Evolutionary conservation across 2,888 invertebrate species (phyloP).

Genomic region (Troides helena): DNA sequence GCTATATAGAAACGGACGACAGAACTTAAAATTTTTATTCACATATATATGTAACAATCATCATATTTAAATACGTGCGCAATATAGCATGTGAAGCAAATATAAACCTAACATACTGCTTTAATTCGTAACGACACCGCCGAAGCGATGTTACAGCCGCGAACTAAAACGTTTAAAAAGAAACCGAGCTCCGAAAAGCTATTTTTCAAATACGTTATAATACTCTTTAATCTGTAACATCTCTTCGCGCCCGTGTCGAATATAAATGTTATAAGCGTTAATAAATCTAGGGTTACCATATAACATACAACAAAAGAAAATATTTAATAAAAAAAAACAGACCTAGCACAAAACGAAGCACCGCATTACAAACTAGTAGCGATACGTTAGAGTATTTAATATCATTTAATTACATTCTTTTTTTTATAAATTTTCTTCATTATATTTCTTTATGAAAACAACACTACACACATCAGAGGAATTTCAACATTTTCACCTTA

Average conservation of each 20-base stretch:
- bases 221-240: slow-evolving; percentile 20
- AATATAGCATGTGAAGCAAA: slow-evolving; percentile 16
- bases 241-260: slow-evolving; percentile 37
- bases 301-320: slow-evolving; percentile 55
- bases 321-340: slow-evolving; percentile 34
- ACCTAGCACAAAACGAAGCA: slow-evolving; percentile 56
- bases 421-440: slow-evolving; percentile 61
- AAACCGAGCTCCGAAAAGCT: background rate
- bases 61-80: slow-evolving; percentile 3
- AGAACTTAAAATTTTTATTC: slow-evolving; percentile 8
- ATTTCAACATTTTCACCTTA: slow-evolving; percentile 70
- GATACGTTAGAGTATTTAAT: slow-evolving; percentile 42
- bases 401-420: slow-evolving; percentile 49
- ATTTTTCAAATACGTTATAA: slow-evolving; percentile 1
- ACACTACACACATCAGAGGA: slow-evolving; percentile 65
- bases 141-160: slow-evolving; percentile 7
- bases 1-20: background rate
- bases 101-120: slow-evolving; percentile 15
- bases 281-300: slow-evolving; percentile 55
- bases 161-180: background rate
- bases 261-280: slow-evolving; percentile 47
- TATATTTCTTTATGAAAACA: slow-evolving; percentile 63
- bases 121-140: slow-evolving; percentile 6
- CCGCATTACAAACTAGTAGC: slow-evolving; percentile 48
- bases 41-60: slow-evolving; percentile 2